Evolutionary conservation across 2,888 invertebrate genomes (phyloP), one percentile per base, ranked within the genome.

Genomic region (Ashinkailepas kermadecensis): DNA sequence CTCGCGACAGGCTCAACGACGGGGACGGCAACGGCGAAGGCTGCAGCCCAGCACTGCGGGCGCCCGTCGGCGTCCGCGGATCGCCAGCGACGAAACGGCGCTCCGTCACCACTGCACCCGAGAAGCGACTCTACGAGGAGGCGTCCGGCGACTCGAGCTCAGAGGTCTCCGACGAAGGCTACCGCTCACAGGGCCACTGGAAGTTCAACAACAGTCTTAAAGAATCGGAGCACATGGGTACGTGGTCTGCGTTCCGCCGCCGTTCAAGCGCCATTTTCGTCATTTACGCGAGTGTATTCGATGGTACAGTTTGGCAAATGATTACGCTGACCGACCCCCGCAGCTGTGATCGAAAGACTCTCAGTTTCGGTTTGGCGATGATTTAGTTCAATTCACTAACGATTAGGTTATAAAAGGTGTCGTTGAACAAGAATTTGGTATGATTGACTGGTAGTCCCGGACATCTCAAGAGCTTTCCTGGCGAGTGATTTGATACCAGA

Each of bases 121-220:
- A 85, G 8, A 85, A 85, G n/a, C 57, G 79, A 7, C 79, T 23
- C 23, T 79, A 82, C 81, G 23, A 85, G 84, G 78, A 83, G 82
- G 67, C 80, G 84, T 85, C 85, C 84, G 85, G 86, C 82, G 86
- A 86, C 83, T 86, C 86, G 78, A 86, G 86, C 83, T 86, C 86
- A 6, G 86, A 86, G 83, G 86, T 86, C 81, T 86, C 86, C 56
- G 86, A 86, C 82, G 86, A 86, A 82, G 86, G 86, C 21, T 86
- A 86, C 84, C 86, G 86, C 85, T 83, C 85, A 39, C 83, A 83
- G 25, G 84, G 83, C 1, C 82, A 81, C 80, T 57, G 58, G 79
- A 57, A 59, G 23, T 6, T 57, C 12, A 58, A 58, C 13, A 11
- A n/a, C 79, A n/a, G 58, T 1, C 79, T 58, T 58, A 79, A 59